These are phyloP conservation scores for Tuberolachnus salignus DNA, from an alignment of 2,888 invertebrate species.

Conservation along the genomic window DNA sequence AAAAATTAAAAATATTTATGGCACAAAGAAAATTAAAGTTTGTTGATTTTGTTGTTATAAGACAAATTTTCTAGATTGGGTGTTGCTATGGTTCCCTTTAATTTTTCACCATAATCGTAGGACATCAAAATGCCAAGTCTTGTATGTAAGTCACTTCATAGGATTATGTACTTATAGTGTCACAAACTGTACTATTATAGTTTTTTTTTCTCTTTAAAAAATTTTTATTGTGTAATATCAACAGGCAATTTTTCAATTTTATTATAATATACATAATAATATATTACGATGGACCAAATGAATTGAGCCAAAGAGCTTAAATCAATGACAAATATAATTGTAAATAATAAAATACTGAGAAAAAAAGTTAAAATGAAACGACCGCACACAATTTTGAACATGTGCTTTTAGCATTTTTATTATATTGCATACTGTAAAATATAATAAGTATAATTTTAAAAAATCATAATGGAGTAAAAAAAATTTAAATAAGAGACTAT, in stretches of 20 bases:
- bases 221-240: conserved; percentile 14
- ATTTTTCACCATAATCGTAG: too few species aligned
- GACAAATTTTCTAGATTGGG: too few species aligned
- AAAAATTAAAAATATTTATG: too few species aligned
- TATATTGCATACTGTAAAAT: conserved; percentile 50
- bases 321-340: conserved; percentile 2
- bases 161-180: too few species aligned
- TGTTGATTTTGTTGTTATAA: too few species aligned
- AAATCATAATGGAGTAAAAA: conserved; percentile 54
- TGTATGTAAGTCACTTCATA: too few species aligned
- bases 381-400: conserved; percentile 47
- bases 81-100: too few species aligned
- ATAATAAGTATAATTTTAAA: conserved; percentile 54
- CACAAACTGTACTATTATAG: background rate
- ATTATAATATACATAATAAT: conserved; percentile 10
- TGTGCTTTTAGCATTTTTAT: conserved; percentile 54
- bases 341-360: conserved; percentile 27
- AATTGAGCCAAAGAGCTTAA: conserved; percentile 32
- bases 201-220: background rate
- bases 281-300: conserved; percentile 12
- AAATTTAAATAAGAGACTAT: conserved; percentile 45
- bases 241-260: conserved; percentile 18
- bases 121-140: too few species aligned
- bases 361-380: background rate
- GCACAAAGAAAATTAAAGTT: too few species aligned